Evolutionary conservation across 2,888 invertebrate genomes (phyloP), one percentile per base, ranked within the genome.

Genomic region (Drosophila greeni): DNA sequence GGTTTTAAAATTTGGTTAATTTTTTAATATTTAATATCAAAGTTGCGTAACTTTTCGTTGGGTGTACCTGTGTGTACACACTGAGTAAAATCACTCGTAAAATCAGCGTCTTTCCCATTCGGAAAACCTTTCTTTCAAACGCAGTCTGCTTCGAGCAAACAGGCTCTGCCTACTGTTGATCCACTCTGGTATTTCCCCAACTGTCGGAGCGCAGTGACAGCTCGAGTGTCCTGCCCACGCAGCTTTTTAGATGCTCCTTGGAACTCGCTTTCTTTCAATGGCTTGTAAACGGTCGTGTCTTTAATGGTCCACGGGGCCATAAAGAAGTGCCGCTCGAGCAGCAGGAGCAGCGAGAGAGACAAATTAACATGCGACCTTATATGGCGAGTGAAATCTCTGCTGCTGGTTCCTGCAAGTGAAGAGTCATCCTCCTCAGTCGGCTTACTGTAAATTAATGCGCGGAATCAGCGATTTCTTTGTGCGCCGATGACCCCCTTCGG

Each of bases 401-500:
- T 40, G 55, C 67, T 68, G 61, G 39, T 64, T 51, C 56, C 64
- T 55, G 55, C 53, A 37, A 49, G 37, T 29, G 58, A 48, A 40
- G 68, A 68, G 75, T 79, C 82, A 78, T 75, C 53, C 39, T 61
- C 39, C 59, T 47, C 59, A 72, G 68, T 76, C 60, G 65, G 73
- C 53, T 82, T 71, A 74, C 72, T 72, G 70, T 73, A 73, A 74
- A 82, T 82, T 73, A 69, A 72, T 64, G 70, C 59, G 40, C 20
- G 2, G 31, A 66, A 47, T 73, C 58, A 68, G 62, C 48, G 69
- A 66, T 78, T 76, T 83, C 84, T 79, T 83, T 79, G 75, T 82
- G 72, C 61, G 45, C 68, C 74, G 76, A 81, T 81, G 76, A 81
- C 79, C 83, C 73, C 73, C 72, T 82, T 82, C 56, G 51, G 52